Evolutionary conservation across 2,113 vertebrate genomes (phyloP), one percentile per base, ranked within the genome.

Genomic region (Halichoeres trimaculatus): DNA sequence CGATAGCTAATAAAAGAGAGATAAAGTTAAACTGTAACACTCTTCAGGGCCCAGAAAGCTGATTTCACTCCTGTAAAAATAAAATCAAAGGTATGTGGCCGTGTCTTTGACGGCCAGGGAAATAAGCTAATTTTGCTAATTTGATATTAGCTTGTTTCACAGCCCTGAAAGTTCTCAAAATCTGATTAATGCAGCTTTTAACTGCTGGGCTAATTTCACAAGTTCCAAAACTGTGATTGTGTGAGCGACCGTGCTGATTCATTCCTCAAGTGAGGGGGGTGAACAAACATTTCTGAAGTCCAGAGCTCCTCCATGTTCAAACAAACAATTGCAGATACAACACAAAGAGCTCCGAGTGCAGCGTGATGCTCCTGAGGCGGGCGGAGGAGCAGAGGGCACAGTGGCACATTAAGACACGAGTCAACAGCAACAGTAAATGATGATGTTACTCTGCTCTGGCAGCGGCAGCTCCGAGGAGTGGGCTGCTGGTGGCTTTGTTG

Each of bases 391-490:
- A 59, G 71, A 78, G 63, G 76, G 43, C 76, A 40, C 54, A 36
- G 67, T 1, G 36, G 76, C 22, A 36, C 83, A 70, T 88, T 86
- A 72, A 81, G 81, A 77, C 78, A 67, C 72, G 38, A 80, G 87
- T 83, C 85, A 85, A 76, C 81, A 75, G 56, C 36, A 70, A 75
- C 59, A 71, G 71, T 70, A 85, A 87, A 88, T 78, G 80, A 85
- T 76, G 76, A 85, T 83, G 74, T 81, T 86, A 54, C 76, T 80
- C 54, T 62, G 78, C 41, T 63, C 69, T 66, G 75, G 81, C 78
- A 54, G 73, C 51, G 9, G 74, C 70, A 13, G 75, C 70, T 84
- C 76, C 3, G 47, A 71, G 56, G 65, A 56, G 73, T 47, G 36
- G 51, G 30, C 56, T 41, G 45, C n/a, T 48, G 63, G 62, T 38